phyloP scores from a whole-genome alignment of 2,113 vertebrate species.

The Ictalurus furcatus region DNA sequence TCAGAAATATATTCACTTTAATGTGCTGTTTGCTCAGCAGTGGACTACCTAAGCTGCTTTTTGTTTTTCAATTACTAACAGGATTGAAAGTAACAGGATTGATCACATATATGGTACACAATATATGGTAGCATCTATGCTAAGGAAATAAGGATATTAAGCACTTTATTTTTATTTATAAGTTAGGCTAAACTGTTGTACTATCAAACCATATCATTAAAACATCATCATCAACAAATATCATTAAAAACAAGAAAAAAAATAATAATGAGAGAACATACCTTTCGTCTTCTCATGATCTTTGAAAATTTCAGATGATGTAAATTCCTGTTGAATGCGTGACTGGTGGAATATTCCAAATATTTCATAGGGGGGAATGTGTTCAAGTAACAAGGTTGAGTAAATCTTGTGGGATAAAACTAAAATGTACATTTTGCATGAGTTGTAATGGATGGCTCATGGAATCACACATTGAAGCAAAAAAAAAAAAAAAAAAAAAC shows the following conservation, averaged over 20 bases:
- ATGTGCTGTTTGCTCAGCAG: background rate
- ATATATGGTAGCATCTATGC: background rate
- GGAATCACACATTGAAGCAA: background rate
- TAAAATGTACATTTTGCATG: background rate
- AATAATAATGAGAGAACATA: background rate
- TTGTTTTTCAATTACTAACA: background rate
- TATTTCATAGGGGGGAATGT: background rate
- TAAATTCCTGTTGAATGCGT: background rate
- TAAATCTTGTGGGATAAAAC: too few species aligned
- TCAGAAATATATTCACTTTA: background rate
- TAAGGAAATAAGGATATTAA: background rate
- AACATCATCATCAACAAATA: too few species aligned
- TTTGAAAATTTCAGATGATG: background rate
- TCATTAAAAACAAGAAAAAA: background rate
- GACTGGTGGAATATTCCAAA: background rate
- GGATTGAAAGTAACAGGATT: background rate
- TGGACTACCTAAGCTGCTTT: background rate
- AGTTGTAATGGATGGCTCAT: background rate
- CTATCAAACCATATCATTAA: too few species aligned
- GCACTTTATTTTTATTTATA: background rate
- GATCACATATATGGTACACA: background rate
- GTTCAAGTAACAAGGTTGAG: background rate
- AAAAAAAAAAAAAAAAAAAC: background rate
- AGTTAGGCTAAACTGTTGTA: too few species aligned
- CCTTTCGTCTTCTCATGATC: background rate